These are phyloP conservation scores for Alces alces DNA, from an alignment of 2,113 vertebrate genomes.

Conservation along the genomic window DNA sequence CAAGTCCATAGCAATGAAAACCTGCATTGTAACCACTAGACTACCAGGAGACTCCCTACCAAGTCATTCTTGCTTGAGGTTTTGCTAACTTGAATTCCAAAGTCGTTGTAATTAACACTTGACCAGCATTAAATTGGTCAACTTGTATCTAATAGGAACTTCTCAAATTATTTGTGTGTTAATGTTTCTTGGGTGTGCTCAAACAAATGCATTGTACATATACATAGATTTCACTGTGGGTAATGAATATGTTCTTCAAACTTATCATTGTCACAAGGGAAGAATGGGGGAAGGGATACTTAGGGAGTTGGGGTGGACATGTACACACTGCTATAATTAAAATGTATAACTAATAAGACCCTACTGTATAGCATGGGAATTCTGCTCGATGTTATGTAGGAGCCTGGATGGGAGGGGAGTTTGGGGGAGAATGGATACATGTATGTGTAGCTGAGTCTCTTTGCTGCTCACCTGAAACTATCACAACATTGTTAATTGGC, in stretches of 20 bases:
- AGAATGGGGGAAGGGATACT: not conserved
- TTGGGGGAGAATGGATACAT: not conserved
- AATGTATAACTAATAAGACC: not conserved
- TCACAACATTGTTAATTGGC: not conserved
- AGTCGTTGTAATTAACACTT: not conserved
- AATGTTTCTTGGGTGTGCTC: not conserved
- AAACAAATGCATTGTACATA: not conserved
- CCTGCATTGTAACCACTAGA: not conserved
- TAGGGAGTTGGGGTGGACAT: not conserved
- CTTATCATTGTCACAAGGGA: not conserved
- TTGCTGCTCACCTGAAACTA: not conserved
- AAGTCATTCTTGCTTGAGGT: not conserved
- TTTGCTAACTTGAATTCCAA: slow-evolving; percentile 1
- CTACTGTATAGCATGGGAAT: not conserved
- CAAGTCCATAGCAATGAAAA: not conserved
- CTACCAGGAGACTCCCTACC: not conserved
- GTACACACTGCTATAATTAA: not conserved
- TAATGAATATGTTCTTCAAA: not conserved
- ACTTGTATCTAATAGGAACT: not conserved
- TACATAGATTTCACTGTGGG: not conserved
- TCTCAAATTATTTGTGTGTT: not conserved
- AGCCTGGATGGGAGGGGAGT: not conserved
- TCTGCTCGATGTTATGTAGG: not conserved
- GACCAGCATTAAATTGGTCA: not conserved
- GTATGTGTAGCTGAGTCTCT: not conserved